Base-by-base conservation (phyloP, 2,113 vertebrate species). In the Platysteira castanea region DNA sequence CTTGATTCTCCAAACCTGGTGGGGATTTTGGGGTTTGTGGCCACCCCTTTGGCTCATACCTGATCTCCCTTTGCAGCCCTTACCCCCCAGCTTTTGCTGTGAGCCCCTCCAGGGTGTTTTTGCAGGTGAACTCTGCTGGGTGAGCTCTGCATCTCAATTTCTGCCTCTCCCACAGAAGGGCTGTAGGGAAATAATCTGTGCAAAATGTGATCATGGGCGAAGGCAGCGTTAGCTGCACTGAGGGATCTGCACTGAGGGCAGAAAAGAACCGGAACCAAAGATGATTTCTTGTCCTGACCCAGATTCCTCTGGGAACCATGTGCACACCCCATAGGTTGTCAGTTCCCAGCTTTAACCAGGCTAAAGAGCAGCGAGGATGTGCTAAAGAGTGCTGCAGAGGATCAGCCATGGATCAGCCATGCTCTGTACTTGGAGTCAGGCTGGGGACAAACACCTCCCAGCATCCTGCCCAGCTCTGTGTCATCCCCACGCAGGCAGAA, bases 211-310 rank as follows among this genome's bases (percentile, higher is more conserved):
- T 93, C 31, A 4, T 11, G 71, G n/a, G 35, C 50, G 54, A 69
- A 35, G 24, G 79, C 3, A 4, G 78, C 27, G 4, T 56, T 76
- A 65, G 82, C 85, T 57, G 56, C 49, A 19, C 53, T n/a, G 61
- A 49, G 44, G 33, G 57, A 53, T 90, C 92, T 85, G 41, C n/a
- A 41, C 19, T 41, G 50, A 75, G 75, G 73, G 61, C 71, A 84
- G 53, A 10, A 92, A 93, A 94, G 90, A 96, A 30, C 75, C 92
- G 80, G 84, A 92, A 92, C 85, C 71, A 88, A 86, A 90, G 83
- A 49, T 24, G 37, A 77, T 96, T 95, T 88, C 92, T 88, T 86
- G 79, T 87, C 71, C 68, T 97, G 88, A 80, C 79, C 79, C 71
- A 90, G 70, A 88, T 93, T 96, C 71, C 71, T 69, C 28, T 65